A percentile compares a stretch with the other conserved stretches of the same genome.
These are phyloP conservation scores for Drosophila fungiperda DNA, from an alignment of 2,888 invertebrate species.

Conservation along the genomic window DNA sequence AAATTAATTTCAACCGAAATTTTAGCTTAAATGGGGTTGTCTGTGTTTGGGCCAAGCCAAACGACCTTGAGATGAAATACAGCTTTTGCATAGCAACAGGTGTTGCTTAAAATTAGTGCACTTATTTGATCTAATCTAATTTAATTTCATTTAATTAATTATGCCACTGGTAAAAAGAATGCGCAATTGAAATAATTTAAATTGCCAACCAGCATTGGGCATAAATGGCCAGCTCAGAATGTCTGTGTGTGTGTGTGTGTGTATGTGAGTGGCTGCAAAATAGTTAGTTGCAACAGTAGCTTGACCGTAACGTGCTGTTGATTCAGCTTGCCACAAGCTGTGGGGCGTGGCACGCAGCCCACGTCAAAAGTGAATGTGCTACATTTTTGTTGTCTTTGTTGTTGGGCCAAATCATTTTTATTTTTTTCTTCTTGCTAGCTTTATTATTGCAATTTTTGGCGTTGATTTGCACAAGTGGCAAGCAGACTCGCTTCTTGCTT, in stretches of 20 bases:
- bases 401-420: conserved; percentile 54
- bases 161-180: conserved; percentile 27
- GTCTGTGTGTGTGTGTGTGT: neutral
- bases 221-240: conserved; percentile 46
- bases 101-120: neutral
- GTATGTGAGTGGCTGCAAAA: conserved; percentile 35
- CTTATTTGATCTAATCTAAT: conserved; percentile 23
- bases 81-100: conserved; percentile 6
- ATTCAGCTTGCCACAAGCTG: conserved; percentile 58
- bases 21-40: too few relatives aligned
- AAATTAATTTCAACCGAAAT: conserved; percentile 14
- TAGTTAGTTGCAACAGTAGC: conserved; percentile 56
- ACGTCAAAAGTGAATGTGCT: conserved; percentile 78
- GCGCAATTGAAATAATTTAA: conserved; percentile 58
- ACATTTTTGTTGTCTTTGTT: conserved; percentile 33
- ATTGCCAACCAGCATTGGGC: conserved; percentile 40
- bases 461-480: conserved; percentile 58
- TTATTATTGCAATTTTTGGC: conserved; percentile 69
- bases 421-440: conserved; percentile 36
- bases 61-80: conserved; percentile 60
- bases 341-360: conserved; percentile 59
- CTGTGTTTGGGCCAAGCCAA: conserved; percentile 6
- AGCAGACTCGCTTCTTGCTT: conserved; percentile 36
- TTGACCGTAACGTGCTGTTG: conserved; percentile 29
- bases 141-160: conserved; percentile 72